Conservation (phyloP, 35 echinoderm and acorn worm genomes). For the Heliocidaris erythrogramma region DNA sequence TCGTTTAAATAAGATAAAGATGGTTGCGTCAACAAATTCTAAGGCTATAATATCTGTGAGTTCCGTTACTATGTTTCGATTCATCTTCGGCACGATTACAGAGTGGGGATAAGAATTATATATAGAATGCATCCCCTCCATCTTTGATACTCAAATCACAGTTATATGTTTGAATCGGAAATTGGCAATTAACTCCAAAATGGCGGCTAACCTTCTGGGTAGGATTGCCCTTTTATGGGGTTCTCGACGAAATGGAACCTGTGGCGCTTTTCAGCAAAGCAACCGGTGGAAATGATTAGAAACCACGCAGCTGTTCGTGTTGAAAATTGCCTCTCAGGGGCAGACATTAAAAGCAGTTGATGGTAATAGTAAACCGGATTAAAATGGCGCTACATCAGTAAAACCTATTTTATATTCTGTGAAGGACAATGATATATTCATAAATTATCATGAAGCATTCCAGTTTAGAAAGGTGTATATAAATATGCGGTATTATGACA, state of each 20-base stretch:
- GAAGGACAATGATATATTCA: neutral
- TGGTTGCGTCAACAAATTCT: too few species aligned
- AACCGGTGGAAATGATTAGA: neutral
- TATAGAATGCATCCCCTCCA: neutral
- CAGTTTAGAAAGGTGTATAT: neutral
- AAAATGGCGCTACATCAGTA: neutral
- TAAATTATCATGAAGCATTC: neutral
- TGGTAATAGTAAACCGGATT: neutral
- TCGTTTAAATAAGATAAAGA: too few species aligned
- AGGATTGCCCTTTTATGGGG: neutral
- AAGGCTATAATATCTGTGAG: neutral
- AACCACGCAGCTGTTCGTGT: neutral
- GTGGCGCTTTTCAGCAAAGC: neutral
- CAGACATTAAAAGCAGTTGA: neutral
- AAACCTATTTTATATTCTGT: neutral
- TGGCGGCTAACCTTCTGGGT: neutral
- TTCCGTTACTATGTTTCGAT: neutral
- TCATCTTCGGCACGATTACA: neutral
- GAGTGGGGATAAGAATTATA: neutral
- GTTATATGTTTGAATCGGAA: neutral
- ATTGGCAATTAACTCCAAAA: conserved; percentile 23
- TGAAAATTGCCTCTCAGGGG: neutral
- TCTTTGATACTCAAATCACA: neutral
- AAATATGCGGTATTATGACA: neutral
- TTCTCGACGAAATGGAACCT: neutral